Evolutionary conservation across 2,888 invertebrate species (phyloP).

Genomic region (Ormyrus nitidulus): DNA sequence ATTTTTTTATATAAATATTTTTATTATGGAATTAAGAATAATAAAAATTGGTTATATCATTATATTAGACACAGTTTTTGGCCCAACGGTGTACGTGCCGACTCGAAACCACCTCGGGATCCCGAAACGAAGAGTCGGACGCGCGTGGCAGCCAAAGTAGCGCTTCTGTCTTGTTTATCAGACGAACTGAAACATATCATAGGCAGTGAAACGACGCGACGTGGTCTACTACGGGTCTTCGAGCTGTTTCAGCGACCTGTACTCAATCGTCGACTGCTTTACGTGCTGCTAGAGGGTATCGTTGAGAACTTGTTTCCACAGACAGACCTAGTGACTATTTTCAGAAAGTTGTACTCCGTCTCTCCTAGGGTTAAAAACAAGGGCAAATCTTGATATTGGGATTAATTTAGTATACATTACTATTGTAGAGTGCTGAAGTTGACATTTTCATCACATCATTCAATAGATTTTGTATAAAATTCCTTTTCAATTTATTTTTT

Average conservation of each 20-base stretch:
- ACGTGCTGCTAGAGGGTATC: slow-evolving; percentile 90
- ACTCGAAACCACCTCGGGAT: slow-evolving; percentile 77
- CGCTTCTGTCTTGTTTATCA: slow-evolving; percentile 89
- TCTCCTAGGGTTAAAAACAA: slow-evolving; percentile 76
- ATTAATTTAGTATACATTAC: slow-evolving; percentile 3
- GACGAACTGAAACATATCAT: slow-evolving; percentile 94
- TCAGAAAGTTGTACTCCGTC: slow-evolving; percentile 84
- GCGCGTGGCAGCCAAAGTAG: slow-evolving; percentile 89
- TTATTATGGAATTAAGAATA: slow-evolving; percentile 52
- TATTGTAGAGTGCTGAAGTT: too few species aligned
- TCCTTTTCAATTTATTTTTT: too few species aligned
- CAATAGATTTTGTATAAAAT: too few species aligned
- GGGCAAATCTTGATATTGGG: slow-evolving; percentile 63
- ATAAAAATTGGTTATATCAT: too few species aligned
- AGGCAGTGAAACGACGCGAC: slow-evolving; percentile 90
- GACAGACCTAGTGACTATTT: slow-evolving; percentile 84
- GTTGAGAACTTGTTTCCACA: slow-evolving; percentile 87
- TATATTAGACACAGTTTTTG: slow-evolving; percentile 78
- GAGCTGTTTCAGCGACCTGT: slow-evolving; percentile 91
- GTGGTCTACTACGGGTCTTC: slow-evolving; percentile 89
- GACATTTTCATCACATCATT: too few species aligned
- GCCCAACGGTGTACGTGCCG: slow-evolving; percentile 79
- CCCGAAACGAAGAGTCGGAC: slow-evolving; percentile 83
- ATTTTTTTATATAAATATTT: slow-evolving; percentile 15
- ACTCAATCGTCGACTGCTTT: slow-evolving; percentile 88